Evolutionary conservation across 2,888 invertebrate species (phyloP).

Genomic region (Cantharis nigra): DNA sequence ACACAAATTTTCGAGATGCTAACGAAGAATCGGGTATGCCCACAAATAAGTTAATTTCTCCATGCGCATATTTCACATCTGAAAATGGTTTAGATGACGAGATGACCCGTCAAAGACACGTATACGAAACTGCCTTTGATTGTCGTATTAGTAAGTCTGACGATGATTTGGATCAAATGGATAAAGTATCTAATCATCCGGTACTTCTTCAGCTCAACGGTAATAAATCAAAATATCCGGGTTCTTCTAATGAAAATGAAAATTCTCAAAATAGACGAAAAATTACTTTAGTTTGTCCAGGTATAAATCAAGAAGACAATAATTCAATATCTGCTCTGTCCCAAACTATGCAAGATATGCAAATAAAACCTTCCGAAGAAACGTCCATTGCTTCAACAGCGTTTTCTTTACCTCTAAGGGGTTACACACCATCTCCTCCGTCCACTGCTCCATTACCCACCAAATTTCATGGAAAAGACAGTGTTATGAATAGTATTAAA

Average conservation of each 20-base stretch:
- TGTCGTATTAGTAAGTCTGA: conserved; percentile 82
- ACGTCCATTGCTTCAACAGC: conserved; percentile 62
- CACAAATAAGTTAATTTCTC: conserved; percentile 70
- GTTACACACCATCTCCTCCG: conserved; percentile 81
- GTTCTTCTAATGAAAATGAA: conserved; percentile 40
- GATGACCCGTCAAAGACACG: conserved; percentile 70
- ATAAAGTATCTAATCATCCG: conserved; percentile 80
- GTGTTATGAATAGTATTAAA: conserved; percentile 76
- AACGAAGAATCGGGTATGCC: conserved; percentile 63
- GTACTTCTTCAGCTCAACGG: conserved; percentile 66
- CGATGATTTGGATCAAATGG: conserved; percentile 79
- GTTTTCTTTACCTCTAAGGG: conserved; percentile 66
- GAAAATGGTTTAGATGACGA: conserved; percentile 63
- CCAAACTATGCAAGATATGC: conserved; percentile 62
- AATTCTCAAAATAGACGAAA: conserved; percentile 61
- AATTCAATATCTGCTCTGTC: conserved; percentile 56
- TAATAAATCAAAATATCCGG: conserved; percentile 41
- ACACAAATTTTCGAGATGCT: conserved; percentile 65
- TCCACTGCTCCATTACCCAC: conserved; percentile 83
- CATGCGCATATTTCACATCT: conserved; percentile 73
- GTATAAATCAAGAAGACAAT: conserved; percentile 64
- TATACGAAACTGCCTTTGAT: conserved; percentile 90
- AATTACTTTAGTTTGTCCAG: conserved; percentile 60
- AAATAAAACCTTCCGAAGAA: conserved; percentile 62
- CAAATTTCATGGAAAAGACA: conserved; percentile 70